Evolutionary conservation across 2,888 invertebrate species (phyloP).

Genomic region (Buathra laborator): DNA sequence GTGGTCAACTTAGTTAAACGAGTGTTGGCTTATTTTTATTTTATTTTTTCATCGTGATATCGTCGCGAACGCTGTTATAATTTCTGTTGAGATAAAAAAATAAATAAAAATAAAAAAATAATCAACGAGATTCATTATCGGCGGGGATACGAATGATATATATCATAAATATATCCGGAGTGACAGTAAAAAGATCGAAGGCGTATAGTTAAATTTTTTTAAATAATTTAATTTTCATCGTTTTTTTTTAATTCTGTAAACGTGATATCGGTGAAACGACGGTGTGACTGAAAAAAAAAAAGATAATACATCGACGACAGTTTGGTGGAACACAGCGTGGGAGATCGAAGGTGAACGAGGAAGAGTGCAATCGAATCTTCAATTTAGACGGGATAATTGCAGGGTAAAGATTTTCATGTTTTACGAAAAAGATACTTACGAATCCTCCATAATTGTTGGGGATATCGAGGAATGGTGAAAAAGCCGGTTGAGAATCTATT

Average conservation of each 20-base stretch:
- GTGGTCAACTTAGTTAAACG: slow-evolving; percentile 1
- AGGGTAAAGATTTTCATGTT: slow-evolving; percentile 42
- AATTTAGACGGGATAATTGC: slow-evolving; percentile 32
- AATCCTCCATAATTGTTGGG: neutral
- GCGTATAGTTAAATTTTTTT: neutral
- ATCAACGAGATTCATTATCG: neutral
- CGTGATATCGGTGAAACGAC: slow-evolving; percentile 32
- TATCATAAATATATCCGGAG: slow-evolving; percentile 11
- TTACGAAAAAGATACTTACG: neutral
- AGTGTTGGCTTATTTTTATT: slow-evolving; percentile 1
- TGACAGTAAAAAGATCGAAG: slow-evolving; percentile 12
- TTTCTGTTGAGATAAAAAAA: neutral
- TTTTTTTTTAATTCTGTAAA: neutral
- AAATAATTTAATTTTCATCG: neutral
- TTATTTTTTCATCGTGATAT: neutral
- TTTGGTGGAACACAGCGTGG: slow-evolving; percentile 20
- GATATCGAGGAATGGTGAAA: neutral
- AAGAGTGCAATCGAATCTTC: slow-evolving; percentile 17
- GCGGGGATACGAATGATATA: neutral
- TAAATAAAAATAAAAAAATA: neutral
- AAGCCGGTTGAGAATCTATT: neutral
- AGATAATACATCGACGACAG: slow-evolving; percentile 20
- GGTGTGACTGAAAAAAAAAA: neutral
- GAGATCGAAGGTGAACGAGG: slow-evolving; percentile 23
- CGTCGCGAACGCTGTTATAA: neutral